Base-by-base conservation (phyloP, 2,888 invertebrate species). In the Galerucella calmariensis region DNA sequence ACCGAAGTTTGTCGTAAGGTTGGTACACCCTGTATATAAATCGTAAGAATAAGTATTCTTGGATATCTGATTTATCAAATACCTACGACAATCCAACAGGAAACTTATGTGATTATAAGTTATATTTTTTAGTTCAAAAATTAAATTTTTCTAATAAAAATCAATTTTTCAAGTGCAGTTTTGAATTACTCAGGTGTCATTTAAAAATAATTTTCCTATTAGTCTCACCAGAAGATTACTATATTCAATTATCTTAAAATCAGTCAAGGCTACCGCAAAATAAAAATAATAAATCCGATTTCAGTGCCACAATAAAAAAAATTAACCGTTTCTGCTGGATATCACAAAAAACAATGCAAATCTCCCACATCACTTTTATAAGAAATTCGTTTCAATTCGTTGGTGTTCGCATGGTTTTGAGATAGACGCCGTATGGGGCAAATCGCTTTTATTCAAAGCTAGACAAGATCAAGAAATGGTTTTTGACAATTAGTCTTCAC, bases 301-400 rank as follows among this genome's bases (percentile, higher is more conserved):
- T 46, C 62, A 62, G 58, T 69, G 62, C 70, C 51, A 71, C 71
- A 71, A 71, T 65, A 44, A 71, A 71, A 71, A 71, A 51, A 53
- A 44, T 53, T 69, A 65, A 71, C 63, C 14, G 71, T 71, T 71
- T 65, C 71, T 71, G 71, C 71, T 65, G 71, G 71, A 71, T 71
- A 71, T 46, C 65, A 20, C 20, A 63, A 71, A 73, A 75, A 72
- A 75, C 75, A 75, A 75, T 75, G 72, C 72, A 66, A 75, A 75
- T 72, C 66, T 48, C 71, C 68, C 27, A 59, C 58, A 24, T 53
- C 14, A 62, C 53, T 61, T 72, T 72, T 72, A 75, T 75, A 51
- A 53, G 61, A 24, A 24, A 75, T 75, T 75, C 75, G 75, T 75
- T 59, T 75, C 75, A 72, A 56, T 65, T 56, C 56, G 65, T 44